Evolutionary conservation across 1,140 invertebrate species (phyloP).

Genomic region (Saccostrea glomerata): DNA sequence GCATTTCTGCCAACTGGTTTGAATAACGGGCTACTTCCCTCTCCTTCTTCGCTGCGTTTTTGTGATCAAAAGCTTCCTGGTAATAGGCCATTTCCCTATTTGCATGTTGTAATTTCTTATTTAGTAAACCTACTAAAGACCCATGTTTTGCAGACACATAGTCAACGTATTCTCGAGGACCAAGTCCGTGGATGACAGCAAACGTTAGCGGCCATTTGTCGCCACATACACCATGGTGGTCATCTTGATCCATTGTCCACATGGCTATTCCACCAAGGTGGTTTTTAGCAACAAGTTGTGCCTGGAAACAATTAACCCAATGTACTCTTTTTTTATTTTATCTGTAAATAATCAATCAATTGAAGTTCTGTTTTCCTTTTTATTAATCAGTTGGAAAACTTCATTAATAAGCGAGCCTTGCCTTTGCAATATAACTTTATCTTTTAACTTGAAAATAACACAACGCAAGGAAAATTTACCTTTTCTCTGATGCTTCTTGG

Average conservation of each 20-base stretch:
- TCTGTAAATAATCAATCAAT: no score
- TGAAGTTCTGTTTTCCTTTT: no score
- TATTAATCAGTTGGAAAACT: no score
- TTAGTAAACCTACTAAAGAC: neutral
- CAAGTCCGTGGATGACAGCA: constrained; percentile 47
- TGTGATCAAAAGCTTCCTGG: neutral
- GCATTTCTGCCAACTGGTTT: neutral
- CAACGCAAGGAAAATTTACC: constrained; percentile 75
- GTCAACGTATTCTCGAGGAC: constrained; percentile 20
- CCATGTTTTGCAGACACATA: constrained; percentile 44
- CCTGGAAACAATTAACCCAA: constrained; percentile 43
- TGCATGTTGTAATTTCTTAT: constrained; percentile 36
- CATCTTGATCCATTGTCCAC: constrained; percentile 52
- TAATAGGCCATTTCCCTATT: neutral
- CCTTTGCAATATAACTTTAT: no score
- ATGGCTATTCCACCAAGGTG: constrained; percentile 45
- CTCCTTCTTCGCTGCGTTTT: neutral
- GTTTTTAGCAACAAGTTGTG: constrained; percentile 48
- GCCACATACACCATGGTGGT: constrained; percentile 47
- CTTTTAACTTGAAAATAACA: no score
- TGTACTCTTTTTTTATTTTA: no score
- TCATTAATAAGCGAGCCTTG: no score
- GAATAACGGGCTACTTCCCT: neutral
- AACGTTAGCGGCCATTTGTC: constrained; percentile 47
- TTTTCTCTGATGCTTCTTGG: constrained; percentile 87